Conservation (phyloP, 2,888 invertebrate species). For the Ectemnius cavifrons region DNA sequence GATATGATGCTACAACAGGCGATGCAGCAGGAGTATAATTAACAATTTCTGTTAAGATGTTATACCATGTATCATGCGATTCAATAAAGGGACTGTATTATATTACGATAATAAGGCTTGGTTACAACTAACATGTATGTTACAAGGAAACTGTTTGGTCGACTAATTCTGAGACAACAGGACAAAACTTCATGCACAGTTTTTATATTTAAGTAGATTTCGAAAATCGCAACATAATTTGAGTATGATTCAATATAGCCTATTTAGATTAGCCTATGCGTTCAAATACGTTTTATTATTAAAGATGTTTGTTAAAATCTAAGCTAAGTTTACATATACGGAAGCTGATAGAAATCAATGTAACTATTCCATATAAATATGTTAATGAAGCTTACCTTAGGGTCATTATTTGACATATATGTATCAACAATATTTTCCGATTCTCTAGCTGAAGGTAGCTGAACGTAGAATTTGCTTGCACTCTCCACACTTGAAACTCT, state of each 20-base stretch:
- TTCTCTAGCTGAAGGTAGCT: constrained; percentile 74
- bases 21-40: constrained; percentile 19
- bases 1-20: constrained; percentile 23
- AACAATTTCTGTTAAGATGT: constrained; percentile 27
- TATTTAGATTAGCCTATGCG: too few relatives aligned
- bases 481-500: constrained; percentile 77
- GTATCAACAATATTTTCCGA: constrained; percentile 64
- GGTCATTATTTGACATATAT: constrained; percentile 67
- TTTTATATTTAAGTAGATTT: too few relatives aligned
- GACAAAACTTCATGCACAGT: too few relatives aligned
- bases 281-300: not conserved
- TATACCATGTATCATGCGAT: constrained; percentile 71
- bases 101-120: constrained; percentile 28
- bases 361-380: constrained; percentile 7
- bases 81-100: constrained; percentile 30
- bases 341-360: constrained; percentile 2
- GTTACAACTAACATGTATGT: constrained; percentile 11
- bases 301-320: not conserved
- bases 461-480: constrained; percentile 77
- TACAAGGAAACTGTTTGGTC: not conserved
- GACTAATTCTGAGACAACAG: too few relatives aligned
- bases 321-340: too few relatives aligned
- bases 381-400: constrained; percentile 63
- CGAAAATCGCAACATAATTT: too few relatives aligned
- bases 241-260: too few relatives aligned